Base-by-base conservation (phyloP, 2,888 invertebrate species). In the Pilophorus perplexus region DNA sequence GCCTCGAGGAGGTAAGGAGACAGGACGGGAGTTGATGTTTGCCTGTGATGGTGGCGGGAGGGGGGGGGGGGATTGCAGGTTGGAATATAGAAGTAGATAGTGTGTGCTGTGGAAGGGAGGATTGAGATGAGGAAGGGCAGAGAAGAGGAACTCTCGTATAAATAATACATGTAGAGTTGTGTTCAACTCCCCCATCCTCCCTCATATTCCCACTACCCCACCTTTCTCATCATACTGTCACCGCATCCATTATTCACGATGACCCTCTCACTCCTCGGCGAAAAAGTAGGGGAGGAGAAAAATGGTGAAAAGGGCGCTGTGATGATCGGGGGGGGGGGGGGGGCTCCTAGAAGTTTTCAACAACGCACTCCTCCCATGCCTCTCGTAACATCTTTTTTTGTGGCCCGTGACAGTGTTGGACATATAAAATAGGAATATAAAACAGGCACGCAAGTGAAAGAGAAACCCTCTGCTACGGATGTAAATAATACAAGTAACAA, bases 151-250 rank as follows among this genome's bases (percentile, higher is more conserved):
- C 46, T 46, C 46, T 52, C 52, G 52, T 52, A 52, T 52, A 52
- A 52, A 52, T 52, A 52, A 52, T 52, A 52, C 52, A 52, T 52
- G 52, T 52, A 52, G 52, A 52, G 52, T 52, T 52, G 52, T 28
- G 28, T 28, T 27, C 52, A 33, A 33, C 52, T 16, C 28, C 28
- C 16, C 52, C 18, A 2, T 5, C 52, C 27, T 4, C 14, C 4
- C 28, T 28, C 52, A 28, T 28, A 16, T 28, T 28, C 27, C 52
- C 27, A 28, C 28, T 52, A 25, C 27, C 27, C 27, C 27, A 28
- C 52, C 52, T 28, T 28, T 28, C 52, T 28, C 28, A 25, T 52
- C 28, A 25, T 52, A 28, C 52, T 52, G 52, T 52, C 52, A 52
- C 52, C 52, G 28, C 52, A 52, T 52, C 52, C 52, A 52, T 52